A percentile compares a stretch with the other conserved stretches of the same genome.
phyloP scores from a whole-genome alignment of 2,113 vertebrate species.

The Rhea pennata region DNA sequence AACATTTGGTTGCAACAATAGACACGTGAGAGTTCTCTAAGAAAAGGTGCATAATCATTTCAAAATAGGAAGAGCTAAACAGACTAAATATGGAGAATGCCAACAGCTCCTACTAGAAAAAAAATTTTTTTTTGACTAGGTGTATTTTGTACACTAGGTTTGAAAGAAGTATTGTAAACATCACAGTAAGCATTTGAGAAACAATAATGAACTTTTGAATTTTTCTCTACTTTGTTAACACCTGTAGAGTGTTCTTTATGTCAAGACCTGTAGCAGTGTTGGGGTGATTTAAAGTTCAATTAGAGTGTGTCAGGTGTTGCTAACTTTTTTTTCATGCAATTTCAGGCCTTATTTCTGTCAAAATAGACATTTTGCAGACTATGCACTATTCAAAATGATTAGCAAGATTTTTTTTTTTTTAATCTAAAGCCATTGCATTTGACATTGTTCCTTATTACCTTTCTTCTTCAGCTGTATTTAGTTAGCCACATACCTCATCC shows the following conservation, averaged over 20 bases:
- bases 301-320: not conserved
- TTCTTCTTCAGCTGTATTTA: not conserved
- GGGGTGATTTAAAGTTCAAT: not conserved
- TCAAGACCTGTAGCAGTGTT: not conserved
- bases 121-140: not conserved
- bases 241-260: not conserved
- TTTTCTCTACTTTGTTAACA: not conserved
- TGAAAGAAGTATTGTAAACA: not conserved
- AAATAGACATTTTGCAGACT: not conserved
- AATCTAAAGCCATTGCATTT: not conserved
- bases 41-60: slow-evolving; percentile 3
- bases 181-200: not conserved
- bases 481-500: slow-evolving; percentile 88
- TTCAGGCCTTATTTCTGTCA: not conserved
- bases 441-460: not conserved
- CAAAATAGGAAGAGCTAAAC: not conserved
- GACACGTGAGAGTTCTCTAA: not conserved
- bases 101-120: not conserved
- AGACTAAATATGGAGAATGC: not conserved
- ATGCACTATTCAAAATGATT: not conserved
- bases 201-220: not conserved
- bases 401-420: not conserved
- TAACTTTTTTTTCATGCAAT: not conserved
- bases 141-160: not conserved
- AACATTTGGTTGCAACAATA: not conserved